A percentile compares a stretch with the other conserved stretches of the same genome.
Evolutionary conservation across 2,888 invertebrate genomes (phyloP).

Genomic region (Sepiola atlantica): DNA sequence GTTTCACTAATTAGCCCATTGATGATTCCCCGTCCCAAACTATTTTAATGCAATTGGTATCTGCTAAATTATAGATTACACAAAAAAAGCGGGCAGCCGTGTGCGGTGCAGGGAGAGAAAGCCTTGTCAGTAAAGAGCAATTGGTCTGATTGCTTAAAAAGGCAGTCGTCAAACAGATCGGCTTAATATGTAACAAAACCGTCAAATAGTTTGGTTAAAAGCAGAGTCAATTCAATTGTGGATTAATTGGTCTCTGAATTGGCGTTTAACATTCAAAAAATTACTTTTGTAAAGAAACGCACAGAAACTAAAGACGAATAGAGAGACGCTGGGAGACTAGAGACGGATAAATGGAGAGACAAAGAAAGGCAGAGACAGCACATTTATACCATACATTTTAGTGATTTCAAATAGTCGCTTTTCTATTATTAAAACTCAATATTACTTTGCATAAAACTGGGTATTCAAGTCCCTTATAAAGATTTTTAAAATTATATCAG

Average conservation of each 20-base stretch:
- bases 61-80: conserved; percentile 19
- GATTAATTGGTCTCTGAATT: not conserved
- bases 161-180: not conserved
- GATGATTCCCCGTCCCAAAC: not conserved
- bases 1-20: not conserved
- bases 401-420: too few relatives aligned
- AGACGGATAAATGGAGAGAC: too few relatives aligned
- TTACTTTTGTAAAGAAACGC: not conserved
- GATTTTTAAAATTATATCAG: too few relatives aligned
- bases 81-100: not conserved
- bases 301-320: too few relatives aligned
- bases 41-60: conserved; percentile 32
- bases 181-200: not conserved
- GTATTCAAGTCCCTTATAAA: too few relatives aligned
- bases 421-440: too few relatives aligned
- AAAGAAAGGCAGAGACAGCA: too few relatives aligned
- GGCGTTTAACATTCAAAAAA: not conserved
- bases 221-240: not conserved
- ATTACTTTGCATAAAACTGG: too few relatives aligned
- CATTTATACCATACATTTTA: too few relatives aligned
- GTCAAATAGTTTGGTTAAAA: not conserved
- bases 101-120: not conserved
- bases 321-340: too few relatives aligned
- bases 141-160: not conserved
- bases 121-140: not conserved